Percentiles rank a stretch among this genome's conserved stretches.
These are phyloP conservation scores for Chelonia mydas DNA, from an alignment of 2,797 vertebrate genomes.

Conservation along the genomic window DNA sequence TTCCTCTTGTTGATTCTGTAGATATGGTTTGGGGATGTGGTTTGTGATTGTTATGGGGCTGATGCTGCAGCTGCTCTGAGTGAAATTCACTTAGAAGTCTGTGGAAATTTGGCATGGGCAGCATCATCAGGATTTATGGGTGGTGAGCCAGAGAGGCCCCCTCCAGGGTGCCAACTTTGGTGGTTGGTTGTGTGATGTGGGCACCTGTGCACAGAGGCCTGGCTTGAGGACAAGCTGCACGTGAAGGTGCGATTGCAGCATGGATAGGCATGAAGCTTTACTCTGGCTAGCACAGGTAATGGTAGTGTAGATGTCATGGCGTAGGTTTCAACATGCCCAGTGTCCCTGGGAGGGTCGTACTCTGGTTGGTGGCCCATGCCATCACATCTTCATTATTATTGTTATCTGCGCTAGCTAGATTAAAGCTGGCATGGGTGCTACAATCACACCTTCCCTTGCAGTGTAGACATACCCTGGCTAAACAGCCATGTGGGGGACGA, in stretches of 20 bases:
- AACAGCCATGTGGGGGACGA: neutral
- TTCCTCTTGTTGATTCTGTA: neutral
- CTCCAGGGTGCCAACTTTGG: neutral
- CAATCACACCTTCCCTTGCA: neutral
- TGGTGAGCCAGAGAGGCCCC: neutral
- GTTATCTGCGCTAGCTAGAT: neutral
- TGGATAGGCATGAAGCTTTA: no score
- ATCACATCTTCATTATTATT: neutral
- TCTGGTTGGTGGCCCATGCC: neutral
- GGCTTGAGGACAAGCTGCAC: no score
- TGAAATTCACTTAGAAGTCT: neutral
- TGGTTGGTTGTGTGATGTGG: neutral
- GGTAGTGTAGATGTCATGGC: no score
- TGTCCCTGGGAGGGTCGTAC: neutral
- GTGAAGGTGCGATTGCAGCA: no score
- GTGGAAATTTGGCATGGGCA: neutral
- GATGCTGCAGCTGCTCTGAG: neutral
- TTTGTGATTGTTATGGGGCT: neutral
- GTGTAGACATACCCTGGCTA: neutral
- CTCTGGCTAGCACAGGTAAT: no score
- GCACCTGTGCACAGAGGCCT: neutral
- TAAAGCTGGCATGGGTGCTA: neutral
- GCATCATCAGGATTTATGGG: neutral
- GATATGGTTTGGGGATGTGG: no score
- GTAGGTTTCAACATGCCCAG: neutral